Base-by-base conservation (phyloP, 1,140 invertebrate species). In the Forficula auricularia region DNA sequence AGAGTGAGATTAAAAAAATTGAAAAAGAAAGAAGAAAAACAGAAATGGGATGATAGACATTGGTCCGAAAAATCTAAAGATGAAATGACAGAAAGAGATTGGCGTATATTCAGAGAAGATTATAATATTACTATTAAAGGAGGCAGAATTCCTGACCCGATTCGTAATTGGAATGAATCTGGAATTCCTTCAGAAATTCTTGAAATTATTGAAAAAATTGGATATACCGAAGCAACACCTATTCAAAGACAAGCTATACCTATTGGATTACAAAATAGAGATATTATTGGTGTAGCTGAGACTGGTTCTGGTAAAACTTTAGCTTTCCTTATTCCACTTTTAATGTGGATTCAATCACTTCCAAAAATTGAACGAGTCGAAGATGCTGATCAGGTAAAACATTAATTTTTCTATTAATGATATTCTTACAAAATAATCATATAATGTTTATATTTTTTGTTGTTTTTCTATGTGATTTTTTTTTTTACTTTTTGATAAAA, bases 191-290 rank as follows among this genome's bases (percentile, higher is more conserved):
- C 76, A 52, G 88, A 95, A 60, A 82, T 99, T 47, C 71, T 89
- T 52, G 90, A 97, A 33, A 90, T 98, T 38, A 92, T 98, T 52
- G 79, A 90, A 46, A 81, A 85, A 65, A 83, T 96, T 50, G 94
- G 92, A 9, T 98, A 98, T 53, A 90, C 85, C 65, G 96, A 98
- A 53, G 88, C 97, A 3, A 98, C 96, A 2, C 96, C 96, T 7
- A 99, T 99, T 67, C 96, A 99, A 60, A 67, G 94, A 50, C 94
- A 98, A 65, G 96, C 95, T 37, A 99, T 99, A 60, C 92, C 96
- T 1, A 98, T 99, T 63, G 96, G 96, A 4, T 9, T 32, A 10
- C 12, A 98, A 62, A 99, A 99, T 65, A 70, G 96, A 38, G 96
- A 99, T 59, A 98, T 99, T 52, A 99, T 99, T 57, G 96, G 96